A percentile compares a stretch with the other conserved stretches of the same genome.
Conservation (phyloP, 2,888 invertebrate species). For the Synanthedon andrenaeformis region DNA sequence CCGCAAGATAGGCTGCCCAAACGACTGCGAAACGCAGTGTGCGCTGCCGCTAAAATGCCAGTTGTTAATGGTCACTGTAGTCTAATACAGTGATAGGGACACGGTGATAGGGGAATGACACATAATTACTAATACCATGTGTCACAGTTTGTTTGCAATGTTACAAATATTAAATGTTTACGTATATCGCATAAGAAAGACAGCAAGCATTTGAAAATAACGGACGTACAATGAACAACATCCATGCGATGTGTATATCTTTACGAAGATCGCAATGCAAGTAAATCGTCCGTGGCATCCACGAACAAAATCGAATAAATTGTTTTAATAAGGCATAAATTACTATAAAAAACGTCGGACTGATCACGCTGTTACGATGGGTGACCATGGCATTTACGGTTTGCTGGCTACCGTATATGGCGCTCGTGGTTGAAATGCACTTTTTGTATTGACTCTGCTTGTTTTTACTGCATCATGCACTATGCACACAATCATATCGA, state of each 20-base stretch:
- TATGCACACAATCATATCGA: conserved; percentile 25
- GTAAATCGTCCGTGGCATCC: conserved; percentile 56
- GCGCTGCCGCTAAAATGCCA: no score
- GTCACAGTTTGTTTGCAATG: no score
- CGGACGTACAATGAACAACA: conserved; percentile 48
- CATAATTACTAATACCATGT: no score
- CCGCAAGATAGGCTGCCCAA: no score
- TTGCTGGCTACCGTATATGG: conserved; percentile 48
- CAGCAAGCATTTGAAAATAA: conserved; percentile 39
- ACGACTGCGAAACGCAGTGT: no score
- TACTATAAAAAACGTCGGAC: conserved; percentile 37
- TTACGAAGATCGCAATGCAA: conserved; percentile 35
- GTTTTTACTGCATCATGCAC: conserved; percentile 19
- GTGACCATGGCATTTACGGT: conserved; percentile 68
- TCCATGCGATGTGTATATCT: conserved; percentile 4
- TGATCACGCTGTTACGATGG: conserved; percentile 59
- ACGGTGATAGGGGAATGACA: no score
- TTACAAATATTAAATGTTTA: no score
- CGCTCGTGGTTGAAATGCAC: conserved; percentile 36
- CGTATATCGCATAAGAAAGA: background rate
- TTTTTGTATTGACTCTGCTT: conserved; percentile 26
- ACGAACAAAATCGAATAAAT: conserved; percentile 55
- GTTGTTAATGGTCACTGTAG: no score
- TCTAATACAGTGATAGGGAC: no score
- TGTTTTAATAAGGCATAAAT: conserved; percentile 64